These are phyloP conservation scores for Acropora tenuis DNA, from an alignment of 64 coral and sea anemone species.

Conservation along the genomic window DNA sequence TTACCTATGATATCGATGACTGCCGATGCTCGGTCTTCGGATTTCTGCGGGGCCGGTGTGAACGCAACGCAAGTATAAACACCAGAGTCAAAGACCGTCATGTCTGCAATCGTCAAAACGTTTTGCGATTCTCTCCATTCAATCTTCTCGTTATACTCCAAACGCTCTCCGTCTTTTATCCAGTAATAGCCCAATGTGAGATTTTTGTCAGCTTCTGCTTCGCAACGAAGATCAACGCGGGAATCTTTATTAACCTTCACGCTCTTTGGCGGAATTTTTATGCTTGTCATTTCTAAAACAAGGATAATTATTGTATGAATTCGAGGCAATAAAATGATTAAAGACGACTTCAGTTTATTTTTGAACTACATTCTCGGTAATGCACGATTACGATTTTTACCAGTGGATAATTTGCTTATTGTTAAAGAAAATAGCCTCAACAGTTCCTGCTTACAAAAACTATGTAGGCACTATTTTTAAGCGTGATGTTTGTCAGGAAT, in stretches of 20 bases:
- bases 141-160: constrained; percentile 35
- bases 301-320: not conserved
- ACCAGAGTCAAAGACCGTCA: constrained; percentile 46
- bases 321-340: no score
- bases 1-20: constrained; percentile 64
- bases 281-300: not conserved
- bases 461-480: no score
- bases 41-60: constrained; percentile 32
- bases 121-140: constrained; percentile 46
- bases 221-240: constrained; percentile 33
- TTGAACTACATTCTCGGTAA: no score
- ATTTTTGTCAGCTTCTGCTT: not conserved
- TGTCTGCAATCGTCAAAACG: constrained; percentile 46
- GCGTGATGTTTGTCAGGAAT: no score
- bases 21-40: constrained; percentile 48
- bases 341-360: no score
- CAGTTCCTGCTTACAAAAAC: no score
- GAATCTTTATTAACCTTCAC: not conserved
- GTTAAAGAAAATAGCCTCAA: no score
- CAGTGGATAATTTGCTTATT: no score
- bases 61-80: constrained; percentile 73
- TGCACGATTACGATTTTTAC: no score
- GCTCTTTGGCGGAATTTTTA: not conserved
- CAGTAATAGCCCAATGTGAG: constrained; percentile 52
- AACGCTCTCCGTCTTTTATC: constrained; percentile 41